Percentiles rank a stretch among this genome's conserved stretches.
Conservation (phyloP, 2,888 invertebrate genomes). For the Oxycera nigricornis region DNA sequence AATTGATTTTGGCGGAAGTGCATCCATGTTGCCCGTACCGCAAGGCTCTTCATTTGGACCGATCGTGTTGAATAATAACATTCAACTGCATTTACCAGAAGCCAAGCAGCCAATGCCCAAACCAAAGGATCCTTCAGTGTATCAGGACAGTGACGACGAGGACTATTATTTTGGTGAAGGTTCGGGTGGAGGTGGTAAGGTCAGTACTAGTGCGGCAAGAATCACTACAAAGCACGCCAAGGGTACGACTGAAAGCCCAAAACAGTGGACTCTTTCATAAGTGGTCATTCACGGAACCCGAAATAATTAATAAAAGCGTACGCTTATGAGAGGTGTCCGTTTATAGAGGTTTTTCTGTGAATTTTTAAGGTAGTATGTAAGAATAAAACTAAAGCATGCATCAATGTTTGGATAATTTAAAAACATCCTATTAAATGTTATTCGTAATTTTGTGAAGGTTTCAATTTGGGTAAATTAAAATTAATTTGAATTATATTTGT, state of each 20-base stretch:
- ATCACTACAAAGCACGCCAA: not conserved
- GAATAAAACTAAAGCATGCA: no score
- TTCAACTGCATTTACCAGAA: not conserved
- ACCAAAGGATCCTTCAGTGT: not conserved
- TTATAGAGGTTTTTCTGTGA: no score
- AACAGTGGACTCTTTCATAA: no score
- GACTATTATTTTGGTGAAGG: constrained; percentile 16
- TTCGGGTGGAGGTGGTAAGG: not conserved
- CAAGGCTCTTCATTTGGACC: not conserved
- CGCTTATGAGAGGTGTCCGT: no score
- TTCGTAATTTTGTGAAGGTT: no score
- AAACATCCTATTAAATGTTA: no score
- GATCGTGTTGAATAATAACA: constrained; percentile 6
- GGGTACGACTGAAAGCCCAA: not conserved
- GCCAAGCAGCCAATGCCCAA: not conserved
- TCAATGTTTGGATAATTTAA: no score
- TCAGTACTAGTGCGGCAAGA: not conserved
- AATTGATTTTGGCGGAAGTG: constrained; percentile 6
- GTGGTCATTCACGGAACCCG: no score
- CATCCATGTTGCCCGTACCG: not conserved
- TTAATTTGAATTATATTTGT: no score
- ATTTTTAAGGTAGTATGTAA: no score
- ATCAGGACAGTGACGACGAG: not conserved
- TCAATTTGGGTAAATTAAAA: no score
- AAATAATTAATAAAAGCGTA: no score